Conservation (phyloP, 2,113 vertebrate species). For the Corythornis vintsioides region DNA sequence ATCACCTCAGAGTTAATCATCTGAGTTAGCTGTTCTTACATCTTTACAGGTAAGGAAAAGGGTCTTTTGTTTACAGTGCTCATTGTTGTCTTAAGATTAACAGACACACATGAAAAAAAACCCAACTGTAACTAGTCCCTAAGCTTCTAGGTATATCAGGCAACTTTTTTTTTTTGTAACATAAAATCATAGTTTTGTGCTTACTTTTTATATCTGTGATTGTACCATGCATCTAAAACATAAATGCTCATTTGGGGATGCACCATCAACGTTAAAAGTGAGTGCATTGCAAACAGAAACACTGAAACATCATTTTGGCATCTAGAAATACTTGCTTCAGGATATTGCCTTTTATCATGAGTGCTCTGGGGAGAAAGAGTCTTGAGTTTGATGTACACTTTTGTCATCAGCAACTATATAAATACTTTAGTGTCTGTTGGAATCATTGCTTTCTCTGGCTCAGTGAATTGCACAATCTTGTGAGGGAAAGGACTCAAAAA, state of each 20-base stretch:
- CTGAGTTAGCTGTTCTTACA: not conserved
- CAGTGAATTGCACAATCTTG: not conserved
- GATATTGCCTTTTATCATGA: conserved; percentile 14
- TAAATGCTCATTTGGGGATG: conserved; percentile 39
- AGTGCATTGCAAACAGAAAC: conserved; percentile 4
- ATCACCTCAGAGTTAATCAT: not conserved
- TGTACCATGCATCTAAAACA: not conserved
- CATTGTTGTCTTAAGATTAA: conserved; percentile 16
- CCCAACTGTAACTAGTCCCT: not conserved
- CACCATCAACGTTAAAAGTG: conserved; percentile 23
- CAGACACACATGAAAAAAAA: not conserved
- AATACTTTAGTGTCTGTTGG: conserved; percentile 34
- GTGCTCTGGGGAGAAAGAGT: not conserved
- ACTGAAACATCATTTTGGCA: conserved; percentile 7
- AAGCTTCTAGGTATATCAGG: not conserved
- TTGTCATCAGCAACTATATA: conserved; percentile 37
- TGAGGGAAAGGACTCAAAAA: conserved; percentile 12
- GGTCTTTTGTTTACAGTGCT: not conserved
- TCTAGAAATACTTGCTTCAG: conserved; percentile 27
- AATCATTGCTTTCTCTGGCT: conserved; percentile 30
- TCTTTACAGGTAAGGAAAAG: not conserved
- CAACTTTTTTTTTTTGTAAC: not conserved
- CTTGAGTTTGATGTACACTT: not conserved
- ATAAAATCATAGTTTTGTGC: not conserved
- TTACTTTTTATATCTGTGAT: conserved; percentile 34